Evolutionary conservation across 2,888 invertebrate genomes (phyloP).

Genomic region (Drepana falcataria): DNA sequence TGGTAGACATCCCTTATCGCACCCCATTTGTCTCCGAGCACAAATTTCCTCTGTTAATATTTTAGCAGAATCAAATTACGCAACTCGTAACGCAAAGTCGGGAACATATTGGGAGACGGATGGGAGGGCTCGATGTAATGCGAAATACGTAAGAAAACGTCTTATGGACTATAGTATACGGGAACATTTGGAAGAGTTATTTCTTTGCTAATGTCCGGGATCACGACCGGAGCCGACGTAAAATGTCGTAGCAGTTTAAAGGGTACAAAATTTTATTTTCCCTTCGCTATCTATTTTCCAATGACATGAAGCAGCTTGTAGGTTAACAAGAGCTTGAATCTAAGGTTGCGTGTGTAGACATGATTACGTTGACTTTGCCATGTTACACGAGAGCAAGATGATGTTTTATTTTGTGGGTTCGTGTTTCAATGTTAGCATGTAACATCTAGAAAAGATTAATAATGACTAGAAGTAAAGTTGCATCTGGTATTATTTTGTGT

Average conservation of each 20-base stretch:
- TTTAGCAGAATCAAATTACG: constrained; percentile 71
- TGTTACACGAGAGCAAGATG: not conserved
- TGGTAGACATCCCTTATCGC: constrained; percentile 15
- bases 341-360: not conserved
- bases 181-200: constrained; percentile 58
- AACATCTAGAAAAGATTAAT: too few species aligned
- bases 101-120: constrained; percentile 59
- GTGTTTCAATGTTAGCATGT: not conserved
- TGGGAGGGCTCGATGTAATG: constrained; percentile 44
- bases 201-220: constrained; percentile 50
- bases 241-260: constrained; percentile 37
- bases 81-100: constrained; percentile 47
- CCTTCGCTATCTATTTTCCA: constrained; percentile 2
- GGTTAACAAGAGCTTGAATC: constrained; percentile 1
- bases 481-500: too few species aligned
- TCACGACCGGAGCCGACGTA: constrained; percentile 33
- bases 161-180: constrained; percentile 54
- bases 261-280: constrained; percentile 20
- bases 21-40: constrained; percentile 45
- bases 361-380: not conserved
- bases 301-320: not conserved
- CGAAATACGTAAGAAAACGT: constrained; percentile 50
- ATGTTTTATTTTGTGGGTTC: not conserved
- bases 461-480: too few species aligned
- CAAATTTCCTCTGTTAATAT: constrained; percentile 66